phyloP scores from a whole-genome alignment of 2,113 vertebrate genomes.

The Sinocyclocheilus anshuiensis region DNA sequence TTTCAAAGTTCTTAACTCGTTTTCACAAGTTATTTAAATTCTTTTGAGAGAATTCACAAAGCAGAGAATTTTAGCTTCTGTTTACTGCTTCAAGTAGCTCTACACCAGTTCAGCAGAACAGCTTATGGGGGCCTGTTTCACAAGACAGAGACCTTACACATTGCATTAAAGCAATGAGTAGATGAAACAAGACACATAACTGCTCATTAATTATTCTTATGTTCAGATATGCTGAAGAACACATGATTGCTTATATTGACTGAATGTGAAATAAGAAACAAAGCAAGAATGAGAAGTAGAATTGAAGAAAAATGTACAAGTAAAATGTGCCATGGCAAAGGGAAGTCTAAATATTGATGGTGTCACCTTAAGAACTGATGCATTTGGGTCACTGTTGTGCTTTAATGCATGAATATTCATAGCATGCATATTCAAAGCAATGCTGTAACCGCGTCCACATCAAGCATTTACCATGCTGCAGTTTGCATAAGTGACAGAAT shows the following conservation, averaged over 20 bases:
- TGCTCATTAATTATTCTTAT: constrained; percentile 33
- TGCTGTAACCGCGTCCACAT: constrained; percentile 16
- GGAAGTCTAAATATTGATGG: constrained; percentile 30
- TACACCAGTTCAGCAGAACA: no score
- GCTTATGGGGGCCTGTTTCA: no score
- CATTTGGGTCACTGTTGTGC: neutral
- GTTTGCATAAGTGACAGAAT: constrained; percentile 23
- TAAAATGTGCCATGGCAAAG: constrained; percentile 16
- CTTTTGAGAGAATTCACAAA: no score
- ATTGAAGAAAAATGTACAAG: neutral
- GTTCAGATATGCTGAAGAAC: constrained; percentile 17
- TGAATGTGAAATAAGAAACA: constrained; percentile 18
- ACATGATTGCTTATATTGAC: constrained; percentile 23
- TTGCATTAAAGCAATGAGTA: constrained; percentile 24
- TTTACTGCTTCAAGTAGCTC: no score
- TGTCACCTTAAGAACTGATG: constrained; percentile 38
- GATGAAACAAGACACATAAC: constrained; percentile 22
- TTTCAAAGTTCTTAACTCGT: no score
- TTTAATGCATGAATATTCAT: constrained; percentile 39
- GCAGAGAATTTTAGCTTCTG: no score
- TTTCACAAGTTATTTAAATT: no score
- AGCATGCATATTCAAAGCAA: neutral
- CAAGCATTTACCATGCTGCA: constrained; percentile 31
- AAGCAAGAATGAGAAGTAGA: neutral
- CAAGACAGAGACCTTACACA: no score